A percentile compares a stretch with the other conserved stretches of the same genome.
These are phyloP conservation scores for Diaprepes abbreviatus DNA, from an alignment of 2,888 invertebrate genomes.

Conservation along the genomic window DNA sequence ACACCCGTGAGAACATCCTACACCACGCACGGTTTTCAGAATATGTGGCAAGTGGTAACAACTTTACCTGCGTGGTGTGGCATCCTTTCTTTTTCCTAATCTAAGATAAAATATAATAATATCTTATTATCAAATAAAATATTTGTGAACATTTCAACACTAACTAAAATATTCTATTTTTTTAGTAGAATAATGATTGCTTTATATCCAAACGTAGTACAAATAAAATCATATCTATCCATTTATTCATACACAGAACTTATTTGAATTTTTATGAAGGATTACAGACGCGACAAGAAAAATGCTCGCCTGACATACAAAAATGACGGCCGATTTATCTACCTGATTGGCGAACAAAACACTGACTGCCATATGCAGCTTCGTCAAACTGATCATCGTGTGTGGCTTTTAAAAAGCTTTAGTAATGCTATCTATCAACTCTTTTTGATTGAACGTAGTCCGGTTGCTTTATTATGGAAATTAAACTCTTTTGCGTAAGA, in stretches of 20 bases:
- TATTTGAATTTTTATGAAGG: constrained; percentile 33
- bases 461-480: constrained; percentile 37
- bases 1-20: no score
- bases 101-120: no score
- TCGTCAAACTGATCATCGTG: constrained; percentile 38
- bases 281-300: constrained; percentile 35
- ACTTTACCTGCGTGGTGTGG: no score
- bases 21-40: no score
- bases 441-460: constrained; percentile 30
- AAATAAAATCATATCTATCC: not conserved
- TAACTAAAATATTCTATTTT: no score
- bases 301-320: constrained; percentile 35
- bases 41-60: no score
- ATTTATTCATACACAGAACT: not conserved
- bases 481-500: constrained; percentile 13
- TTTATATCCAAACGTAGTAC: no score
- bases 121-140: no score
- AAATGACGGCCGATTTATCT: constrained; percentile 42
- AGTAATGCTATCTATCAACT: constrained; percentile 35
- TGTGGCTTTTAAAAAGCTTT: constrained; percentile 31
- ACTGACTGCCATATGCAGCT: constrained; percentile 37
- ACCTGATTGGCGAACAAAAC: constrained; percentile 44
- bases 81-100: no score
- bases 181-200: no score
- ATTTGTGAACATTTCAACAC: no score